Evolutionary conservation across 2,797 vertebrate species (phyloP).

Genomic region (Micrastur ruficollis): DNA sequence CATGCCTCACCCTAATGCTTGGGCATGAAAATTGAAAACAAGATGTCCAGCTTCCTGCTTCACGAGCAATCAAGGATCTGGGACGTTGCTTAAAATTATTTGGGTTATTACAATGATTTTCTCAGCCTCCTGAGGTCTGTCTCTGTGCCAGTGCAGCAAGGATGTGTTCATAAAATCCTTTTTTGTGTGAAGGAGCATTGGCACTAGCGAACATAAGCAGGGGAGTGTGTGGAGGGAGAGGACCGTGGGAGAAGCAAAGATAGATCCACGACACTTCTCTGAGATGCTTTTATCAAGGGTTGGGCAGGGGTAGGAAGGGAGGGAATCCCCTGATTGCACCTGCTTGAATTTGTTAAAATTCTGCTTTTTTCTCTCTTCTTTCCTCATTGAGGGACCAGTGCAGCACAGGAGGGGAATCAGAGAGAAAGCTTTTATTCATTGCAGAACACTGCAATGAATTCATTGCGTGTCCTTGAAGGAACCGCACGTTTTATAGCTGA

Average conservation of each 20-base stretch:
- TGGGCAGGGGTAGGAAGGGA: neutral
- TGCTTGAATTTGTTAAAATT: neutral
- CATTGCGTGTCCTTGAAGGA: constrained; percentile 18
- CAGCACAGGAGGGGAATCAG: neutral
- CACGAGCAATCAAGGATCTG: neutral
- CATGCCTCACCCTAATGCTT: neutral
- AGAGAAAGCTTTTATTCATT: neutral
- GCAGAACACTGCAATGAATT: neutral
- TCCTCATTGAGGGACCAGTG: neutral
- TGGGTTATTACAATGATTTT: neutral
- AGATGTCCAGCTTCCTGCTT: neutral
- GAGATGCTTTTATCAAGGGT: neutral
- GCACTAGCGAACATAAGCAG: neutral
- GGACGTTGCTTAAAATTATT: neutral
- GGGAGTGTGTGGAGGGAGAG: neutral
- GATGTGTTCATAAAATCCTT: neutral
- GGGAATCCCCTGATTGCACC: neutral
- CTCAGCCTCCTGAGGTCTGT: neutral
- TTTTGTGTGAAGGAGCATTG: neutral
- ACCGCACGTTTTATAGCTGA: neutral
- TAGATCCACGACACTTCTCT: neutral
- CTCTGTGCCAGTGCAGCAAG: neutral
- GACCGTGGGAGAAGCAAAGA: neutral
- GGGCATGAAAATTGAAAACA: neutral
- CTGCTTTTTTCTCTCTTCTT: neutral